Base-by-base conservation (phyloP, 2,797 vertebrate genomes). In the Channa striata region DNA sequence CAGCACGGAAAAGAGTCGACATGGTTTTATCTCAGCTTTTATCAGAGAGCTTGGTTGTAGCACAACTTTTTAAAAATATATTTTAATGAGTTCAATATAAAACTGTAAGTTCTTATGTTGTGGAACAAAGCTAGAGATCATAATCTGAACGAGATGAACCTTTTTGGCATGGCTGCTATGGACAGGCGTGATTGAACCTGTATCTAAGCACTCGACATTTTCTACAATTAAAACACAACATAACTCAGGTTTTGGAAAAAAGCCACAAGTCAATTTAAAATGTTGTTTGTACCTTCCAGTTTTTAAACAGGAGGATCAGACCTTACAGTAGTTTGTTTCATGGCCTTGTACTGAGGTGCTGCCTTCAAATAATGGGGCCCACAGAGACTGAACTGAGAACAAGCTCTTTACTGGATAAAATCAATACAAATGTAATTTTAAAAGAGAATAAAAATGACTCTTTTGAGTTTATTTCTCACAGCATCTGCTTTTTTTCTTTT, bases 41-140 rank as follows among this genome's bases (percentile, higher is more conserved):
- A 61, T 74, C 59, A 68, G 9, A 25, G 4, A 25, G 37, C 25
- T 73, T 58, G 46, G 77, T 49, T 44, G 25, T 17, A 53, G 61
- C 14, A 33, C 49, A 51, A 20, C 37, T 36, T 20, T n/a, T n/a
- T n/a, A n/a, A n/a, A n/a, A 6, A 54, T 48, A 19, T 33, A 46
- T 37, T 62, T 39, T 33, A 72, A 72, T 34, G 11, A 53, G 23
- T 1, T 8, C 1, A 37, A 57, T 19, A 9, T 47, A 36, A 40
- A 33, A 20, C 6, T 6, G 2, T 42, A 42, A 2, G 2, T 6
- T n/a, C n/a, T n/a, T n/a, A 36, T 46, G 58, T 34, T 51, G 3
- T 16, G 40, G 37, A 56, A 12, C 13, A 4, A 36, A 16, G 44
- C 13, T 11, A 10, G 50, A 23, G 30, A 7, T 39, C 11, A 36